Evolutionary conservation across 1,140 invertebrate species (phyloP).

Genomic region (Maniola jurtina): DNA sequence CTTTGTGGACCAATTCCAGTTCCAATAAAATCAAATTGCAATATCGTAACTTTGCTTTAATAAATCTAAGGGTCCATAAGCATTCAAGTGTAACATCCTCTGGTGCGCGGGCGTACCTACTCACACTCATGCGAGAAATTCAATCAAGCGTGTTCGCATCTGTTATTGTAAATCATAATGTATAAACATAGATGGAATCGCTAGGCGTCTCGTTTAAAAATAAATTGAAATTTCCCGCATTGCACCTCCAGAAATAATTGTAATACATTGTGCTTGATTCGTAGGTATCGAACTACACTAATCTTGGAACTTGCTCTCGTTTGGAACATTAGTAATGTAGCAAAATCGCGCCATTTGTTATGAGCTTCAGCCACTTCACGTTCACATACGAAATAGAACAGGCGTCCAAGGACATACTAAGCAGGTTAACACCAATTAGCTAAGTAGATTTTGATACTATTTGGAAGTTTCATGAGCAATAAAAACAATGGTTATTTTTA

Average conservation of each 20-base stretch:
- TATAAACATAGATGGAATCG: too few relatives aligned
- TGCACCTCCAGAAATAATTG: not conserved
- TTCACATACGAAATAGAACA: conserved; percentile 14
- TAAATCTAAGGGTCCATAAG: too few relatives aligned
- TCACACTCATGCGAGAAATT: too few relatives aligned
- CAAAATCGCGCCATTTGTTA: not conserved
- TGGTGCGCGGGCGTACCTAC: too few relatives aligned
- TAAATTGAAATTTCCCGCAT: not conserved
- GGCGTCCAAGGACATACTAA: conserved; percentile 19
- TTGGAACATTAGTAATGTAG: not conserved
- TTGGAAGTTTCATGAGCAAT: conserved; percentile 3
- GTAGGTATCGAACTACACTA: not conserved
- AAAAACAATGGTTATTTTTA: not conserved
- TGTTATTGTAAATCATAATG: too few relatives aligned
- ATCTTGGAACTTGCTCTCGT: not conserved
- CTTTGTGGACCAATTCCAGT: too few relatives aligned
- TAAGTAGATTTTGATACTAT: conserved; percentile 1
- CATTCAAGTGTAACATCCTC: too few relatives aligned
- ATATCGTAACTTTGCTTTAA: too few relatives aligned
- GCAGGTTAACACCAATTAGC: conserved; percentile 7
- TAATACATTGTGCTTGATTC: not conserved
- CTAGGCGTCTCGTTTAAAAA: not conserved
- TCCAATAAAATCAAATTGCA: too few relatives aligned
- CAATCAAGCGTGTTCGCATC: too few relatives aligned
- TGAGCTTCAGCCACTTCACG: conserved; percentile 10